Evolutionary conservation across 2,113 vertebrate species (phyloP), one percentile per base, ranked within the genome.

Genomic region (Lepidothrix coronata): DNA sequence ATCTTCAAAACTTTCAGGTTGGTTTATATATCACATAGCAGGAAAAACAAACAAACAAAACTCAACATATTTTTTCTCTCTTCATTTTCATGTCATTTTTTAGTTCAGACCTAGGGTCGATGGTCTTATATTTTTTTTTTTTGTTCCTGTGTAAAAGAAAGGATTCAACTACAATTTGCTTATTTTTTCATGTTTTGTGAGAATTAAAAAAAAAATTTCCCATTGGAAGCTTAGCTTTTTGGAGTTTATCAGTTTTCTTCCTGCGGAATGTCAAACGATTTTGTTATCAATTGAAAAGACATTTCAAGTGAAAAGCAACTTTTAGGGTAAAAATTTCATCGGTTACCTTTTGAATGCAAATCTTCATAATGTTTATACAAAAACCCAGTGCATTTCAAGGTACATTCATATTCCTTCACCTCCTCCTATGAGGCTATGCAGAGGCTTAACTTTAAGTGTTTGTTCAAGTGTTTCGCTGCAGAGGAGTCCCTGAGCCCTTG

Each of bases 401-500:
- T 83, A 48, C 70, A 67, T 68, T 93, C 85, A 63, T 61, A 75
- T 35, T 61, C 74, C 52, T 61, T 84, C 67, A 85, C 23, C 28
- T 63, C 65, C 52, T 84, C 78, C 88, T 74, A 41, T 54, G 24
- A 71, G 31, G 25, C 19, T 63, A 20, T 63, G 79, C 25, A 74
- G 46, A 63, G 68, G 43, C 59, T 88, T 88, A 80, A 86, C 67
- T 66, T 62, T 8, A 75, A 93, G 85, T 84, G 61, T 77, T 77
- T 86, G 82, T 52, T 90, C 59, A 70, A 95, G 91, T 71, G 82
- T 89, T 93, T 91, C 72, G 76, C 68, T 84, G 39, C 74, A 91
- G 88, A 80, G 68, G 20, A 94, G 19, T 35, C 83, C 37, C 82
- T 9, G 31, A 91, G 75, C 52, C 75, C 85, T 77, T 59, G 83